phyloP scores from a whole-genome alignment of 2,113 vertebrate species.

The Gallinago undulata region DNA sequence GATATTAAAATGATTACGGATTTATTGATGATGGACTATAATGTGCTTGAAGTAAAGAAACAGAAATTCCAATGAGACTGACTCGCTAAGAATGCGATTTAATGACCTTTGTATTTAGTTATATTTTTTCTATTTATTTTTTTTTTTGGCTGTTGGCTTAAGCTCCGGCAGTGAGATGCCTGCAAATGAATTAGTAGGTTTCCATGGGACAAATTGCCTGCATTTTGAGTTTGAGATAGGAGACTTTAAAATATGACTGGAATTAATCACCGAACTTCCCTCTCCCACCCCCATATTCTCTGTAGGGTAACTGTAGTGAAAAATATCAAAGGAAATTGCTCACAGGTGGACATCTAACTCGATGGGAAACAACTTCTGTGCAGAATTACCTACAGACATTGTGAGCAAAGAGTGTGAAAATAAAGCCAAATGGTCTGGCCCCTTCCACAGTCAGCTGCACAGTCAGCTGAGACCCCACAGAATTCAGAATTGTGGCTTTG shows the following conservation, averaged over 20 bases:
- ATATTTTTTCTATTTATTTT: not conserved
- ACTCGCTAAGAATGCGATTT: not conserved
- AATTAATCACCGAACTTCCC: not conserved
- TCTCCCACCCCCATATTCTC: not conserved
- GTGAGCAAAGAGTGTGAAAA: not conserved
- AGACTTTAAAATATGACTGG: not conserved
- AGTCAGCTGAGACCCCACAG: not conserved
- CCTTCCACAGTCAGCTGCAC: not conserved
- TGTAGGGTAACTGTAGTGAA: not conserved
- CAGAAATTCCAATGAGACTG: not conserved
- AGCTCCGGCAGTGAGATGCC: not conserved
- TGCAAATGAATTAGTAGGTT: not conserved
- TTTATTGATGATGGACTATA: not conserved
- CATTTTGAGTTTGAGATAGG: not conserved
- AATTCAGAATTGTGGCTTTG: not conserved
- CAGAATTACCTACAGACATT: not conserved
- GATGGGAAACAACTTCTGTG: not conserved
- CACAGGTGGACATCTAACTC: not conserved
- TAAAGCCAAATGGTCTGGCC: not conserved
- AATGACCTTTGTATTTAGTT: not conserved
- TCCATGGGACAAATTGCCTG: not conserved
- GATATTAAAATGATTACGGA: conserved; percentile 50
- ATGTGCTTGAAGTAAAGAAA: not conserved
- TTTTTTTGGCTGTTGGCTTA: not conserved
- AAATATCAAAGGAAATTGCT: not conserved